Conservation (phyloP, 2,888 invertebrate species). For the Polymixis lichenea region DNA sequence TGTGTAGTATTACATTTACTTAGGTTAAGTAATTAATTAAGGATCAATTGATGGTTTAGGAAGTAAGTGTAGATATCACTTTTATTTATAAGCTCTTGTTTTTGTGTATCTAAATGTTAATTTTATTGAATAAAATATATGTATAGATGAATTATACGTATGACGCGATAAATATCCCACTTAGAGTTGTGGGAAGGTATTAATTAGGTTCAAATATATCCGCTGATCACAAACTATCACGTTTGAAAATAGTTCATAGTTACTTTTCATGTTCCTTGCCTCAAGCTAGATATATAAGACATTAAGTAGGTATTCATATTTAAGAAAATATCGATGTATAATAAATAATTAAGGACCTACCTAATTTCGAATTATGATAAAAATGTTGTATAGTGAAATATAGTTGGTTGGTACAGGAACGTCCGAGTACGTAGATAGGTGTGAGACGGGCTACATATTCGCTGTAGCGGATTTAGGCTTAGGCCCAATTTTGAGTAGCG, state of each 20-base stretch:
- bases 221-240: neutral
- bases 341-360: neutral
- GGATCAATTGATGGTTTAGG: neutral
- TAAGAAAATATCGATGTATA: constrained; percentile 3
- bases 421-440: neutral
- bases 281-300: constrained; percentile 22
- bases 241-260: constrained; percentile 22
- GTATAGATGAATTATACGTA: neutral
- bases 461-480: no score
- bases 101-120: neutral
- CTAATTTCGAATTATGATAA: constrained; percentile 1
- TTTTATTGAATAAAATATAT: neutral
- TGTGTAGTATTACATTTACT: constrained; percentile 25
- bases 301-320: constrained; percentile 6
- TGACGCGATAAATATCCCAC: neutral
- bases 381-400: neutral
- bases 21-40: constrained; percentile 12
- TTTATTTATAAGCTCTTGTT: neutral
- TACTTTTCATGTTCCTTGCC: constrained; percentile 34
- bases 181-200: neutral
- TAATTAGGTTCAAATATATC: constrained; percentile 4
- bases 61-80: constrained; percentile 9
- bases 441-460: neutral
- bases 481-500: no score
- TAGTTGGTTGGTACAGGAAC: neutral